These are phyloP conservation scores for Macropodus opercularis DNA, from an alignment of 2,797 vertebrate species.

Conservation along the genomic window DNA sequence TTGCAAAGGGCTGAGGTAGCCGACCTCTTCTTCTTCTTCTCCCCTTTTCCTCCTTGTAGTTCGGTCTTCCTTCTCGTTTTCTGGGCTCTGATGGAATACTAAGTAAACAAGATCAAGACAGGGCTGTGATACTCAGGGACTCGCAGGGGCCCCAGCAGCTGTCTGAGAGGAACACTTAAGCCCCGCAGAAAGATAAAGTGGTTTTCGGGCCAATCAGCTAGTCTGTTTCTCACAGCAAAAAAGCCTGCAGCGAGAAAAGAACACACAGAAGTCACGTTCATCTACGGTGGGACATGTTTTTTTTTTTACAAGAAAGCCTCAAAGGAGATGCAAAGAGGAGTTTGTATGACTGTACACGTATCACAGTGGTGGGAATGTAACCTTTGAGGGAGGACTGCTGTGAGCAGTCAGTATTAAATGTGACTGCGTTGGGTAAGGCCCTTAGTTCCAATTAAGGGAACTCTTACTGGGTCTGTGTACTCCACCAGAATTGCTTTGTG, in stretches of 20 bases:
- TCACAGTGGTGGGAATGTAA: neutral
- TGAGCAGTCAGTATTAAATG: neutral
- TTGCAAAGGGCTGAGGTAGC: conserved; percentile 34
- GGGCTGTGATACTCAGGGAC: conserved; percentile 39
- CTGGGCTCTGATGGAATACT: conserved; percentile 61
- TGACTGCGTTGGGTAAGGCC: too few relatives aligned
- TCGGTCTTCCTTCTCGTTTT: conserved; percentile 25
- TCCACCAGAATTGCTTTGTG: neutral
- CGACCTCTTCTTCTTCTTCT: conserved; percentile 21
- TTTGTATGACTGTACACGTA: neutral
- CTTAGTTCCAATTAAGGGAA: neutral
- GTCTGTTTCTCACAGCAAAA: conserved; percentile 30
- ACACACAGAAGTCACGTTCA: conserved; percentile 4
- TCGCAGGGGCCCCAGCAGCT: conserved; percentile 36
- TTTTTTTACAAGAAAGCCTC: neutral
- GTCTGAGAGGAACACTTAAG: conserved; percentile 58
- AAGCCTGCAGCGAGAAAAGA: conserved; percentile 10
- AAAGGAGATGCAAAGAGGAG: neutral
- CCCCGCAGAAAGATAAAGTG: conserved; percentile 48
- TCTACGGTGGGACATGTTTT: neutral
- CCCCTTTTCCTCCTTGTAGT: neutral
- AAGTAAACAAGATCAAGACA: conserved; percentile 72
- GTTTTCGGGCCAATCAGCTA: conserved; percentile 39
- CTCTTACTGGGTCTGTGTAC: too few relatives aligned
- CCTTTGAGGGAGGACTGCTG: neutral